Evolutionary conservation across 2,113 vertebrate species (phyloP).

Genomic region (Scomber japonicus): DNA sequence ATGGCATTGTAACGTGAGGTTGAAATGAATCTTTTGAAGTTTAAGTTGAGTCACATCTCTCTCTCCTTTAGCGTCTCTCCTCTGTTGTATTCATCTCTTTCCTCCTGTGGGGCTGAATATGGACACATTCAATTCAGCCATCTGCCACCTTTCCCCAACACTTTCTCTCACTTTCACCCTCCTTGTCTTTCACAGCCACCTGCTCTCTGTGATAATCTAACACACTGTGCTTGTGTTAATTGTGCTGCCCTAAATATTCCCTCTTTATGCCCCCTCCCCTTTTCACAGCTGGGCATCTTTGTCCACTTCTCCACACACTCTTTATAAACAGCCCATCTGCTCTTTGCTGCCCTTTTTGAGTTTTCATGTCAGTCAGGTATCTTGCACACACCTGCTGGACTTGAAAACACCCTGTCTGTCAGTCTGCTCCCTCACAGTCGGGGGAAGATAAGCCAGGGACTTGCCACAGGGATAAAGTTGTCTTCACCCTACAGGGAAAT

Average conservation of each 20-base stretch:
- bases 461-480: slow-evolving; percentile 75
- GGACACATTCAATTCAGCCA: slow-evolving; percentile 45
- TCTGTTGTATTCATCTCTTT: background rate
- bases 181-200: slow-evolving; percentile 58
- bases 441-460: slow-evolving; percentile 58
- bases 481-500: slow-evolving; percentile 70
- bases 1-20: background rate
- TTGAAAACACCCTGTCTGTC: slow-evolving; percentile 33
- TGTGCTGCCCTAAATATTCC: slow-evolving; percentile 46
- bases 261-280: slow-evolving; percentile 1
- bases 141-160: slow-evolving; percentile 61
- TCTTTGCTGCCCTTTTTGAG: slow-evolving; percentile 36
- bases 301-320: slow-evolving; percentile 25
- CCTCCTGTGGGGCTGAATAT: background rate
- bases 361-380: slow-evolving; percentile 50
- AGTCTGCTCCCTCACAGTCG: slow-evolving; percentile 45
- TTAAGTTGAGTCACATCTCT: background rate
- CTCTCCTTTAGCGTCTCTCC: background rate
- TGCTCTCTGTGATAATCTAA: slow-evolving; percentile 65
- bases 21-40: slow-evolving; percentile 22
- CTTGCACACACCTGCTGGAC: slow-evolving; percentile 46
- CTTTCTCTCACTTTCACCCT: slow-evolving; percentile 33
- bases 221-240: slow-evolving; percentile 53
- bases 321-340: slow-evolving; percentile 6
- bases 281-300: slow-evolving; percentile 67